Evolutionary conservation across 2,888 invertebrate genomes (phyloP).

Genomic region (Euclidia mi): DNA sequence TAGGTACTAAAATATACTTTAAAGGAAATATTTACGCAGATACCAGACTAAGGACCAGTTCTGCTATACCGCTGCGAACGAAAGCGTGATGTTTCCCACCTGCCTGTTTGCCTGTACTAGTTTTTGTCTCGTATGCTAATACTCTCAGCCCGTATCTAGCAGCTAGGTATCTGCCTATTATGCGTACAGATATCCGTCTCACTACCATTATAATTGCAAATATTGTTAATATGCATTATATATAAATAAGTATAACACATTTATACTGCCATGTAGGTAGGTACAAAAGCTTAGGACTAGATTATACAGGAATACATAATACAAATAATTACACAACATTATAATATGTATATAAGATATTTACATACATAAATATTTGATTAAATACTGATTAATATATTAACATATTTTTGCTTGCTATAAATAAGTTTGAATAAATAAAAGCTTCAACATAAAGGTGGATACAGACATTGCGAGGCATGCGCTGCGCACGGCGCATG

Average conservation of each 20-base stretch:
- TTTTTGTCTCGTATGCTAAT: constrained; percentile 42
- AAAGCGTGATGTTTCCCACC: constrained; percentile 41
- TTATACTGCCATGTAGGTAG: no score
- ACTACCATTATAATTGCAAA: constrained; percentile 41
- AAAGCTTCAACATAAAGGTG: constrained; percentile 18
- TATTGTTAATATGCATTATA: constrained; percentile 20
- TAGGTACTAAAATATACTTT: no score
- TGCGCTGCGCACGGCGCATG: no score
- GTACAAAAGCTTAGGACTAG: background rate
- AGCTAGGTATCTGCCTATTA: constrained; percentile 22
- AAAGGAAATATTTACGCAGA: no score
- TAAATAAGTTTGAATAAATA: background rate
- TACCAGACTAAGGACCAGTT: background rate
- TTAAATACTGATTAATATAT: background rate
- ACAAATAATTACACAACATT: constrained; percentile 1
- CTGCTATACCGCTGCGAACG: constrained; percentile 31
- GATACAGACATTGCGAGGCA: no score
- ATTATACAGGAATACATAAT: background rate
- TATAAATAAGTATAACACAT: background rate
- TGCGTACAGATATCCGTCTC: constrained; percentile 25
- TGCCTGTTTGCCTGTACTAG: constrained; percentile 27
- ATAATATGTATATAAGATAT: background rate
- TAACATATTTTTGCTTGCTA: no score
- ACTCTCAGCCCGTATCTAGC: background rate
- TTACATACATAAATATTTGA: background rate